These are phyloP conservation scores for Neodontobutis hainanensis DNA, from an alignment of 2,113 vertebrate species.

Conservation along the genomic window DNA sequence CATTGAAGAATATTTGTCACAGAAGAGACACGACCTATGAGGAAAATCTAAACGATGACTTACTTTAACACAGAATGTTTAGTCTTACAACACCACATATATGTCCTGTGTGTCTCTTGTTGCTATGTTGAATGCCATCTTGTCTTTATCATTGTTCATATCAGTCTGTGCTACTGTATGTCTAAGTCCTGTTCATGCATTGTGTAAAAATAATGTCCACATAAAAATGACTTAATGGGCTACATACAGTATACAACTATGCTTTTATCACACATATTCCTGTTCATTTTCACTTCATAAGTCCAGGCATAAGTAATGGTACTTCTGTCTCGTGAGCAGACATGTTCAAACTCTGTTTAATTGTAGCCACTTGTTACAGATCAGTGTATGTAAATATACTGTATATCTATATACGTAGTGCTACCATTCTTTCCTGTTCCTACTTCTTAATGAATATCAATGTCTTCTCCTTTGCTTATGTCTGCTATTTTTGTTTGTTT, in stretches of 20 bases:
- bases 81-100: constrained; percentile 24
- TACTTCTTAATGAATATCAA: constrained; percentile 77
- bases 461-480: constrained; percentile 89
- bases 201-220: constrained; percentile 13
- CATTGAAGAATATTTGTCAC: too few species aligned
- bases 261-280: constrained; percentile 59
- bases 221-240: constrained; percentile 35
- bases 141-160: constrained; percentile 33
- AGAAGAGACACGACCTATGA: too few species aligned
- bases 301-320: constrained; percentile 82
- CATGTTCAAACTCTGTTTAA: constrained; percentile 36
- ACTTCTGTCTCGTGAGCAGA: constrained; percentile 45
- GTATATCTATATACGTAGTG: constrained; percentile 38
- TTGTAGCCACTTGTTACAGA: constrained; percentile 58
- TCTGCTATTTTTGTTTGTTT: constrained; percentile 80
- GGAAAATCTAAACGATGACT: too few species aligned
- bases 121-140: constrained; percentile 9
- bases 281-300: constrained; percentile 69
- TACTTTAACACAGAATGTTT: constrained; percentile 4
- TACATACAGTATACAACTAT: constrained; percentile 66
- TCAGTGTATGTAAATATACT: constrained; percentile 61
- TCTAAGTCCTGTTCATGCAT: constrained; percentile 62
- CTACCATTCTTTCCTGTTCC: constrained; percentile 65
- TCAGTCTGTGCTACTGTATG: constrained; percentile 72
- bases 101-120: constrained; percentile 41